Evolutionary conservation across 2,888 invertebrate genomes (phyloP).

Genomic region (Clivina fossor): DNA sequence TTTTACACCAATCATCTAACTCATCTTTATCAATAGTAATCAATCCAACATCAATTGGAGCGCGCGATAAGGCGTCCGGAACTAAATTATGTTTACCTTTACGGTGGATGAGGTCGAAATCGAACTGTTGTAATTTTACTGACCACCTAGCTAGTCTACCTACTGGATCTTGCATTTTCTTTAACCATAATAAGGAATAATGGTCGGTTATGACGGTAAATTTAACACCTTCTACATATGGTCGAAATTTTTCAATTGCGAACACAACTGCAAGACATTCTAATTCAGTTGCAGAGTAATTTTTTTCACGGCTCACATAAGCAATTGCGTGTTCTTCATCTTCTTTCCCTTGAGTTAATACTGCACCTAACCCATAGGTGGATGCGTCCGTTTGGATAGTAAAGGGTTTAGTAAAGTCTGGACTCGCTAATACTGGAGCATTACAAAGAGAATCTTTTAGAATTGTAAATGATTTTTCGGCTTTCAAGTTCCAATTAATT

Average conservation of each 20-base stretch:
- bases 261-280: neutral
- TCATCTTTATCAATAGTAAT: too few species aligned
- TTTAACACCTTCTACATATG: neutral
- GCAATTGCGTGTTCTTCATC: neutral
- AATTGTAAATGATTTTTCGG: neutral
- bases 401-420: neutral
- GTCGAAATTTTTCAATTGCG: constrained; percentile 1
- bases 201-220: neutral
- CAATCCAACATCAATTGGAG: neutral
- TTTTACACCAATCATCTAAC: too few species aligned
- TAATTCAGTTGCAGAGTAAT: neutral
- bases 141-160: constrained; percentile 2
- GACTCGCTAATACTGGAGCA: neutral
- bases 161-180: neutral
- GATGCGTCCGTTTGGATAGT: neutral
- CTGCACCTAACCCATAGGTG: neutral
- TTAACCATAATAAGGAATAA: neutral
- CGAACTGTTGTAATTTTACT: neutral
- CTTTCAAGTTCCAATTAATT: neutral
- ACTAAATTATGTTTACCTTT: neutral
- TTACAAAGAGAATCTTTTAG: neutral
- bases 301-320: constrained; percentile 3
- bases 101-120: neutral
- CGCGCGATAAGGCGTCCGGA: neutral
- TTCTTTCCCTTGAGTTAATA: neutral